A percentile compares a stretch with the other conserved stretches of the same genome.
Evolutionary conservation across 2,113 vertebrate species (phyloP).

Genomic region (Falco punctatus): DNA sequence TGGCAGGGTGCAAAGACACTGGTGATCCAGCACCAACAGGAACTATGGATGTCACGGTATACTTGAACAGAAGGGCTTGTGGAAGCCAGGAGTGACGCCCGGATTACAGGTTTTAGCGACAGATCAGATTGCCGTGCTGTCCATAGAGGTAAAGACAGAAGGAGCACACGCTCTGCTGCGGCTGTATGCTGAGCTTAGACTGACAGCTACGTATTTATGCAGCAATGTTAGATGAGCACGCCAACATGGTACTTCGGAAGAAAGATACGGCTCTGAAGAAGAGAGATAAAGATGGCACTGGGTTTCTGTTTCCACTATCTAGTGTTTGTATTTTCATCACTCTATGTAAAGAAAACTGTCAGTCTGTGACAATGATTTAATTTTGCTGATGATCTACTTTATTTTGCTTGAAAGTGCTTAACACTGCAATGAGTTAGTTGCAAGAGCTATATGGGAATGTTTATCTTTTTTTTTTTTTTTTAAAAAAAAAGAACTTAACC

Average conservation of each 20-base stretch:
- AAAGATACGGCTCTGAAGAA: conserved; percentile 8
- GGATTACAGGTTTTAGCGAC: not conserved
- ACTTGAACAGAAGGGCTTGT: not conserved
- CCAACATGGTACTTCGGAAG: not conserved
- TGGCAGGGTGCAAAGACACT: not conserved
- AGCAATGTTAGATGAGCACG: not conserved
- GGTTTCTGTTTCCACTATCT: conserved; percentile 23
- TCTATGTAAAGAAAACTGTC: conserved; percentile 1
- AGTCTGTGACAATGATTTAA: not conserved
- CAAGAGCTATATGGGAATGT: not conserved
- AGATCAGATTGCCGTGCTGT: not conserved
- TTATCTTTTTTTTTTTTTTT: not conserved
- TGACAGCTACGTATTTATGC: not conserved
- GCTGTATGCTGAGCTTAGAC: not conserved
- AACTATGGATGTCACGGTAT: not conserved
- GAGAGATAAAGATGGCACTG: conserved; percentile 14
- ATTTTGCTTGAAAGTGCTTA: conserved; percentile 9
- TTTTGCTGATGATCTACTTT: conserved; percentile 28
- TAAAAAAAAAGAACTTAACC: not conserved
- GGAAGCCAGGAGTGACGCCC: not conserved
- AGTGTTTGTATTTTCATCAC: conserved; percentile 41
- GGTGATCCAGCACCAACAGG: not conserved
- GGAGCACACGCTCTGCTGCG: not conserved
- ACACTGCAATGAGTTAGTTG: not conserved
- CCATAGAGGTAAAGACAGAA: not conserved